Conservation (phyloP, 2,113 vertebrate species). For the Pelodiscus sinensis region DNA sequence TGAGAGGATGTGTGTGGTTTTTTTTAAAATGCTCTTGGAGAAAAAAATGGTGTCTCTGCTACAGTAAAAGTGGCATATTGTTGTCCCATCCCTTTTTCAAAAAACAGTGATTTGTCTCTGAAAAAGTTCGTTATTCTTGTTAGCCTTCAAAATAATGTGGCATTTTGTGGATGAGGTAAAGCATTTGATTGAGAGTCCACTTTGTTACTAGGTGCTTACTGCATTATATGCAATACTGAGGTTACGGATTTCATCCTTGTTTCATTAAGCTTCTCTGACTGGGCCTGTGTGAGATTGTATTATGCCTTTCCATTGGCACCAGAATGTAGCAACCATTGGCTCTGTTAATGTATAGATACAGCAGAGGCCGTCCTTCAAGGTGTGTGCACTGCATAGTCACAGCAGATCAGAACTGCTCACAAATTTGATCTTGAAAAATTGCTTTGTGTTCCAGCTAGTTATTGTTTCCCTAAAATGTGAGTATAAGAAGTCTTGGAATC, state of each 20-base stretch:
- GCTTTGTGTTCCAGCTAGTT: not conserved
- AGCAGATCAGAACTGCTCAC: not conserved
- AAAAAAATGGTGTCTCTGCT: not conserved
- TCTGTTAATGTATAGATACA: conserved; percentile 5
- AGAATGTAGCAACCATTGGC: not conserved
- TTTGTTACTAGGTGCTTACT: not conserved
- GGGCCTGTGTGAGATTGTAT: not conserved
- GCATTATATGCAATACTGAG: not conserved
- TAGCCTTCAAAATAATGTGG: not conserved
- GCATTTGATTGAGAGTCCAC: not conserved
- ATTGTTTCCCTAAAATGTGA: not conserved
- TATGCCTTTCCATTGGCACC: not conserved
- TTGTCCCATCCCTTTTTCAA: not conserved
- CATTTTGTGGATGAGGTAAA: not conserved
- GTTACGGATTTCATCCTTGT: not conserved
- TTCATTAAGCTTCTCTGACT: not conserved
- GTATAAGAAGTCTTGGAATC: not conserved
- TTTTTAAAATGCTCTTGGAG: not conserved
- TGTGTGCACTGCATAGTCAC: not conserved
- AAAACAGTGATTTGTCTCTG: not conserved
- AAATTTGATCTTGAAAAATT: not conserved
- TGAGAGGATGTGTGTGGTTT: not conserved
- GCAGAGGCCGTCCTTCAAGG: not conserved
- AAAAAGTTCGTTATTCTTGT: not conserved
- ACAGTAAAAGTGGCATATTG: not conserved